A percentile compares a stretch with the other conserved stretches of the same genome.
phyloP scores from a whole-genome alignment of 2,888 invertebrate species.

The Auanema sp. region DNA sequence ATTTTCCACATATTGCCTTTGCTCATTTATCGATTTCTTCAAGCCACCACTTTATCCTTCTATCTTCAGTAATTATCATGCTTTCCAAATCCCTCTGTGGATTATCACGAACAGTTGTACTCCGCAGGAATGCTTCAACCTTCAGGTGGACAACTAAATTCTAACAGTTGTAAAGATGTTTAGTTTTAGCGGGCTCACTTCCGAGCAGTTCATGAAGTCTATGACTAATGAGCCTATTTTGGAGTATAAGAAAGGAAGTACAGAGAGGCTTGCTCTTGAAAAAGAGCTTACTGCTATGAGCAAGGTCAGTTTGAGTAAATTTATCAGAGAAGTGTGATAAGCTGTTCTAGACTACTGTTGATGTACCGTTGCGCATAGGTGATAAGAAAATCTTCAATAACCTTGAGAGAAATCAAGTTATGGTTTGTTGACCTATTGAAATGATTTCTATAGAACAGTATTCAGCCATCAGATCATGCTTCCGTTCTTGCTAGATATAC shows the following conservation, averaged over 20 bases:
- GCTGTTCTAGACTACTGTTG: conserved; percentile 68
- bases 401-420: conserved; percentile 74
- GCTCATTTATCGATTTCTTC: too few species aligned
- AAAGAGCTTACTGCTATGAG: conserved; percentile 32
- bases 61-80: too few species aligned
- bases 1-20: too few species aligned
- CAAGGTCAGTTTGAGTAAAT: conserved; percentile 18
- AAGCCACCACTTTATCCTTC: too few species aligned
- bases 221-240: conserved; percentile 68
- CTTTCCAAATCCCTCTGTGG: too few species aligned
- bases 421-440: conserved; percentile 65
- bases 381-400: conserved; percentile 72
- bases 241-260: conserved; percentile 80
- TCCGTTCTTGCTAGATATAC: conserved; percentile 87
- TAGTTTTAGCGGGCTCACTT: conserved; percentile 60
- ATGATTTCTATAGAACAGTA: conserved; percentile 43
- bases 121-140: too few species aligned
- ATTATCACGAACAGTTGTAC: too few species aligned
- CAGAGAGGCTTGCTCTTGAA: conserved; percentile 73
- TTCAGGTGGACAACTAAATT: too few species aligned
- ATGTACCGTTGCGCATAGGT: conserved; percentile 96
- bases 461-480: conserved; percentile 86
- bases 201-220: conserved; percentile 62
- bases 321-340: conserved; percentile 3
- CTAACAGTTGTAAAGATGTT: too few species aligned